Base-by-base conservation (phyloP, 2,888 invertebrate genomes). In the Pristionchus arcanus region DNA sequence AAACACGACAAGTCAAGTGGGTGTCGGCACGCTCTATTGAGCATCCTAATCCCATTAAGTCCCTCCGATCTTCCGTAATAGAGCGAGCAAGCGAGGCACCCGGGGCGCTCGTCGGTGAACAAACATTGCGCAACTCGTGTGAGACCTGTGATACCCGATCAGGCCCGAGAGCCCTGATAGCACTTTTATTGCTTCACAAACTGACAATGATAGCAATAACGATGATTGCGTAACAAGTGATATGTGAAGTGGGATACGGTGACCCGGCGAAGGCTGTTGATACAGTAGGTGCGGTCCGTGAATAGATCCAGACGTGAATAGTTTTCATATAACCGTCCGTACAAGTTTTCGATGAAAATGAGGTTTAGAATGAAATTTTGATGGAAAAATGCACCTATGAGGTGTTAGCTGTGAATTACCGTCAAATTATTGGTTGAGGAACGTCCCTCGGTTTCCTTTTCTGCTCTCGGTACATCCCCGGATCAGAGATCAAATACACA, bases 131-230 rank as follows among this genome's bases (percentile, higher is more conserved):
- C 77, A 77, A 77, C 42, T 77, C 37, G 13, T 7, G 77, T 21
- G 15, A 42, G n/a, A 7, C 71, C 34, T 15, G n/a, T 77, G 77
- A 77, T 77, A 77, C 42, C 77, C 42, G 77, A 77, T 42, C 37
- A 5, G 77, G 25, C 2, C 31, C 16, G 71, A 77, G 19, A 42
- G 77, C 21, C 7, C 7, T 13, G n/a, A 49, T 13, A 31, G 2
- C 77, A 42, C 42, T 77, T 77, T 77, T 77, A 77, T 77, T 77
- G 77, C 77, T 42, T 77, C 42, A 25, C 77, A 77, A 77, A 77
- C 77, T 77, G 42, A 19, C 21, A 77, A 16, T 77, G 77, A 71
- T 77, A 42, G 77, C 42, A 19, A 15, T 21, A 77, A 11, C 13
- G 34, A 5, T 31, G 77, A 42, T 77, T 77, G 77, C 77, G 77